These are phyloP conservation scores for Anisognathus igniventris DNA, from an alignment of 2,797 vertebrate genomes.

Conservation along the genomic window DNA sequence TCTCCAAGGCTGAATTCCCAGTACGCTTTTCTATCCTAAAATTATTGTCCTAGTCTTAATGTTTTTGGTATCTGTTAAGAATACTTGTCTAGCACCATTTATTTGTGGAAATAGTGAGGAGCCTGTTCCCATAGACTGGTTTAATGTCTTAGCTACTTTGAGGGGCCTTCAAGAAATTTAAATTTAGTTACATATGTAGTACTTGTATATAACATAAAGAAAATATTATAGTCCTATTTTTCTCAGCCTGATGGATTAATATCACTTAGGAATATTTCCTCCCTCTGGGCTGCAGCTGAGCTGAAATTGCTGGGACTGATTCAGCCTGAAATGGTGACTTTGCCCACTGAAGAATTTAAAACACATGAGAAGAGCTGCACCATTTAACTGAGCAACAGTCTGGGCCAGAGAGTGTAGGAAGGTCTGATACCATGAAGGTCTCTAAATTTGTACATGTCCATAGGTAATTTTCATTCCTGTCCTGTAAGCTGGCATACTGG, in stretches of 20 bases:
- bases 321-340: background rate
- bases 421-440: background rate
- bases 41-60: background rate
- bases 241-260: background rate
- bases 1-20: background rate
- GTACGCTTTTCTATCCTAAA: background rate
- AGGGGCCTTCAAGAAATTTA: background rate
- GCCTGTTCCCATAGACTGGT: background rate
- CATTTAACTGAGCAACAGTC: background rate
- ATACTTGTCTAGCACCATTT: background rate
- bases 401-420: background rate
- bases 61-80: background rate
- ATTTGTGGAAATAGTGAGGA: background rate
- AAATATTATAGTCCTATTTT: background rate
- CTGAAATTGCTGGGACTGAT: background rate
- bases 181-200: background rate
- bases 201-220: background rate
- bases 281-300: background rate
- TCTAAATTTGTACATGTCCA: background rate
- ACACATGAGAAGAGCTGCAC: background rate
- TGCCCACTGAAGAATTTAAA: background rate
- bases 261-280: background rate
- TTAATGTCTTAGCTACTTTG: background rate
- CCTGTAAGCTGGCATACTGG: background rate
- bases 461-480: background rate